Evolutionary conservation across 2,797 vertebrate species (phyloP), one percentile per base, ranked within the genome.

Genomic region (Rhynchotus rufescens): DNA sequence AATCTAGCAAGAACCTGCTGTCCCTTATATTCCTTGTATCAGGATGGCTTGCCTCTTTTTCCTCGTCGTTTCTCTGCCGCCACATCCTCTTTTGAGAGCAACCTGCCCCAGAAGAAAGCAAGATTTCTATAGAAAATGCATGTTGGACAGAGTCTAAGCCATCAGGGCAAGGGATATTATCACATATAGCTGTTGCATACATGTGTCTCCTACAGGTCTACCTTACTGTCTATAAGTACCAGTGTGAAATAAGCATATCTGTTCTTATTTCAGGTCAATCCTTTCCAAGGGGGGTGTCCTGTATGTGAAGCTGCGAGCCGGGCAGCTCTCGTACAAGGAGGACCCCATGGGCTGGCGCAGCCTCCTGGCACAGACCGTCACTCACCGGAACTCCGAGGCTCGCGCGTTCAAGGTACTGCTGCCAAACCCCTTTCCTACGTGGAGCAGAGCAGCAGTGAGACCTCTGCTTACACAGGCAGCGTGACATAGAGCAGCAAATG

Each of bases 331-430:
- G 10, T 99, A 99, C 96, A 99, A 99, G 94, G 99, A 99, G 10
- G 99, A 99, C 91, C 99, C 99, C 4, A 99, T 98, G 95, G 99
- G 99, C 30, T 99, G 99, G 99, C 99, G 98, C 95, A 99, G 99
- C 90, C 97, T 99, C 42, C 92, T 99, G 84, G 98, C 99, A 10
- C 98, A 99, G 75, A 98, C 98, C 0, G 98, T 99, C 84, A 98
- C 98, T 92, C 99, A 98, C 68, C 97, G 98, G 56, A 98, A 96
- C 94, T 98, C 98, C 1, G 99, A 99, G 92, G 98, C 98, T 12
- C 97, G 98, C 52, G 96, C 98, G 1, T 99, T 99, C 97, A 99
- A 99, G 99, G 99, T 99, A 97, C 21, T 1, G 0, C 51, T 67
- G 40, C 72, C 20, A 12, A 7, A n/a, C 8, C 2, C 30, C 4